Conservation (phyloP, 2,888 invertebrate species). For the Acrobasis suavella region DNA sequence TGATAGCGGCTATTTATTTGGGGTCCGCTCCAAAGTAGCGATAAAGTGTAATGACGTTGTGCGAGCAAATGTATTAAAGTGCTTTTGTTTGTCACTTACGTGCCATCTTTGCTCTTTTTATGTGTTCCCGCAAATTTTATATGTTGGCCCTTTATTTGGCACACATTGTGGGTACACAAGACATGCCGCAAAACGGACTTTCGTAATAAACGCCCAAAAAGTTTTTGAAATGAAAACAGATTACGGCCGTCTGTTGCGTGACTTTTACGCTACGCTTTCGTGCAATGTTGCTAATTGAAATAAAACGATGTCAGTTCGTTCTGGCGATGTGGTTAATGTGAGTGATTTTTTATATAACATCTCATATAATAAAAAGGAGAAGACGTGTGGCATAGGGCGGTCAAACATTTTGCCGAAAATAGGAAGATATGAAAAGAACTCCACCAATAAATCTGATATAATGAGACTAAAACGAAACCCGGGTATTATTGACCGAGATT, state of each 20-base stretch:
- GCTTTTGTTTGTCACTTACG: constrained; percentile 46
- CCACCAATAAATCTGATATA: too few species aligned
- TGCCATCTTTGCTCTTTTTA: constrained; percentile 22
- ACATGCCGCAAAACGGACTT: constrained; percentile 3
- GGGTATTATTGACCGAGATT: too few species aligned
- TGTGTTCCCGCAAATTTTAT: constrained; percentile 8
- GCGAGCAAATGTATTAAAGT: constrained; percentile 55
- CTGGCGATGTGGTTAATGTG: constrained; percentile 24
- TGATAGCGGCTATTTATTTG: constrained; percentile 72
- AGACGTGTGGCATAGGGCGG: background rate
- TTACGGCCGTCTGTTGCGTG: constrained; percentile 33
- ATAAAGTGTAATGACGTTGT: constrained; percentile 65
- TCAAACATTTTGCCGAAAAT: too few species aligned
- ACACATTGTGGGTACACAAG: background rate
- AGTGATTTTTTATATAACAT: constrained; percentile 23
- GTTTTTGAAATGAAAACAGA: constrained; percentile 38
- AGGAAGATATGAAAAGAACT: too few species aligned
- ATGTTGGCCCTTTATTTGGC: background rate
- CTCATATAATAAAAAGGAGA: background rate
- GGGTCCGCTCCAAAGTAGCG: constrained; percentile 56
- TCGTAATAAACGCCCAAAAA: constrained; percentile 17
- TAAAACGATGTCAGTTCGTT: constrained; percentile 36
- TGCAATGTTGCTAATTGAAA: constrained; percentile 40
- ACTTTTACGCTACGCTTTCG: constrained; percentile 22
- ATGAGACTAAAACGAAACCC: too few species aligned